Evolutionary conservation across 1,140 invertebrate genomes (phyloP).

Genomic region (Brachionus rotundiformis): DNA sequence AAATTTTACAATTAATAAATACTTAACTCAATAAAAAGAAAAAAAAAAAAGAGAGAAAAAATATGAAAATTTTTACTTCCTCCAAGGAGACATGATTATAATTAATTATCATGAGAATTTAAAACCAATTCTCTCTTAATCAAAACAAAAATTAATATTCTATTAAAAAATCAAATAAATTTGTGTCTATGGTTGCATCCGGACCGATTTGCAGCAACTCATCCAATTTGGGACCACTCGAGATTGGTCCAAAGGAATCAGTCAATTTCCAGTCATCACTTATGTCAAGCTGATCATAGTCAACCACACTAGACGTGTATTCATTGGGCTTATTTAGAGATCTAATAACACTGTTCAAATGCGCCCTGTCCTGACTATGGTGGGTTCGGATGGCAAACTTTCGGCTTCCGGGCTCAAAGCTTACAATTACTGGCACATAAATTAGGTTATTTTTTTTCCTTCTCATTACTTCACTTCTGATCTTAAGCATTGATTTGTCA

Average conservation of each 20-base stretch:
- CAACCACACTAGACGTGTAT: neutral
- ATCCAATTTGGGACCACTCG: neutral
- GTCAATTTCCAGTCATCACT: constrained; percentile 4
- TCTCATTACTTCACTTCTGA: neutral
- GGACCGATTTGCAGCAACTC: neutral
- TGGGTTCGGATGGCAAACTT: neutral
- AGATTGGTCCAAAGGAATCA: neutral
- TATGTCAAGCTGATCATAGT: constrained; percentile 1
- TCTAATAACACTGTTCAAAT: constrained; percentile 7
- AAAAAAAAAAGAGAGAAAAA: too few relatives aligned
- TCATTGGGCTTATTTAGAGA: neutral
- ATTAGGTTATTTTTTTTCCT: constrained; percentile 24
- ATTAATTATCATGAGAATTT: too few relatives aligned
- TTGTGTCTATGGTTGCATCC: neutral
- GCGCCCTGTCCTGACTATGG: neutral
- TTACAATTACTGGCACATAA: constrained; percentile 8
- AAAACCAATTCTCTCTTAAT: too few relatives aligned
- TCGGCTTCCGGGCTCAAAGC: neutral
- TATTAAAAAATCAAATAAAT: constrained; percentile 18
- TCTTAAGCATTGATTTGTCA: constrained; percentile 4
- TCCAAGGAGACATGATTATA: too few relatives aligned
- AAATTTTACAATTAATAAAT: constrained; percentile 23
- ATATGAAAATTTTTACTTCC: too few relatives aligned
- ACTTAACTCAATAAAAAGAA: neutral
- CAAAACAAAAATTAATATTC: constrained; percentile 14